Percentiles rank a stretch among this genome's conserved stretches.
These are phyloP conservation scores for Mythimna lalbum DNA, from an alignment of 2,888 invertebrate genomes.

Conservation along the genomic window DNA sequence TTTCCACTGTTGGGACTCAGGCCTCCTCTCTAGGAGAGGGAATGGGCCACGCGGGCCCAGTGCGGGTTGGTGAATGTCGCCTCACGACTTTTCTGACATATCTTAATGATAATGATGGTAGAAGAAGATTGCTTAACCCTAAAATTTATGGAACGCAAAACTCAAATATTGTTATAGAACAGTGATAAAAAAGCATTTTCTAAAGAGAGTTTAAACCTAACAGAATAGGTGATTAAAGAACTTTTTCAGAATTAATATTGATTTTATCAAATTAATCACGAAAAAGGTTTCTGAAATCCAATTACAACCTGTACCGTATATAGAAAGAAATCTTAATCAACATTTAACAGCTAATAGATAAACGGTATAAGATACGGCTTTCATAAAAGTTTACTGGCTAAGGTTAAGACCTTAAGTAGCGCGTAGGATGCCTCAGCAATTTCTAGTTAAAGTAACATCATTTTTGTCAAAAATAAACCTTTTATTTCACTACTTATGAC, in stretches of 20 bases:
- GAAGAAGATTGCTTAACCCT: conserved; percentile 1
- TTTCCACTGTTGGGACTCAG: too few species aligned
- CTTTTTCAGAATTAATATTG: too few species aligned
- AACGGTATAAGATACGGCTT: conserved; percentile 15
- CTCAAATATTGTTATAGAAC: conserved; percentile 19
- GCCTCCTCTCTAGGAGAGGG: too few species aligned
- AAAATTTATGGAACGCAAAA: conserved; percentile 30
- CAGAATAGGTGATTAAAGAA: too few species aligned
- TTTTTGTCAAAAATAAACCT: not conserved
- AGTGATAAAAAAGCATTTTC: conserved; percentile 41
- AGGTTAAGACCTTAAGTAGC: conserved; percentile 29
- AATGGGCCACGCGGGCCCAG: too few species aligned
- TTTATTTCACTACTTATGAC: not conserved
- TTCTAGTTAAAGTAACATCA: not conserved
- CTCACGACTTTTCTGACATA: too few species aligned
- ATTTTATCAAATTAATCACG: too few species aligned
- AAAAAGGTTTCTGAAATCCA: too few species aligned
- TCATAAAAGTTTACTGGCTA: conserved; percentile 52
- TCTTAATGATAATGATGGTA: too few species aligned
- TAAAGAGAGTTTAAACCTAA: conserved; percentile 36
- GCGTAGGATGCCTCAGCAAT: conserved; percentile 16
- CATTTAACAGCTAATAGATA: conserved; percentile 50
- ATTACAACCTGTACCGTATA: conserved; percentile 7
- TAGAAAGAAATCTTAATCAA: conserved; percentile 45
- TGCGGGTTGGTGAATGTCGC: too few species aligned